Evolutionary conservation across 2,888 invertebrate genomes (phyloP).

Genomic region (Gymnocheta viridis): DNA sequence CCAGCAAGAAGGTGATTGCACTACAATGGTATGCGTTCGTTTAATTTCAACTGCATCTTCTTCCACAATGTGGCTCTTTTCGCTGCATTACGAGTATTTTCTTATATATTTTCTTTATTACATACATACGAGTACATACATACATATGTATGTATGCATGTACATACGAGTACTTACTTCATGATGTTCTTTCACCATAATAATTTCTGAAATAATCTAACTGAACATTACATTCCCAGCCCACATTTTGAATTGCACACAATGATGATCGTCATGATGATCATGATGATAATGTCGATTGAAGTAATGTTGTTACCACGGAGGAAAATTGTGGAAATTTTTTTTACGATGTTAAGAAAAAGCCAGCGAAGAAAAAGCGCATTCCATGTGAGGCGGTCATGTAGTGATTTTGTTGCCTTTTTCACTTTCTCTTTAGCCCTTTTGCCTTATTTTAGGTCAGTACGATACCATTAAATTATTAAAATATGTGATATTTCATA

Average conservation of each 20-base stretch:
- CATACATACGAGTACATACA: neutral
- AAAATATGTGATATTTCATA: conserved; percentile 24
- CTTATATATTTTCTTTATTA: conserved; percentile 14
- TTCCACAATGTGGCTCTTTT: neutral
- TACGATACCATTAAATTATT: neutral
- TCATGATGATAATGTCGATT: conserved; percentile 16
- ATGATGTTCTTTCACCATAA: conserved; percentile 43
- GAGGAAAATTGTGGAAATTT: neutral
- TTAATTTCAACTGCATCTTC: conserved; percentile 22
- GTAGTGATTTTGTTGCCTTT: conserved; percentile 27
- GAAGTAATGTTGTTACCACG: conserved; percentile 17
- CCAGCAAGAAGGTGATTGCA: conserved; percentile 59
- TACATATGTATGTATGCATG: no score
- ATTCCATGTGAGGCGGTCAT: conserved; percentile 32
- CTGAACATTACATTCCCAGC: conserved; percentile 59
- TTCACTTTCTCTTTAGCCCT: conserved; percentile 63
- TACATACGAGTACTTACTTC: neutral
- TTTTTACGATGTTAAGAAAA: neutral
- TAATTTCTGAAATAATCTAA: conserved; percentile 45
- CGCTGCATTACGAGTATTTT: neutral
- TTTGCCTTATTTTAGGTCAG: conserved; percentile 23
- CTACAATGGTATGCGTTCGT: conserved; percentile 61
- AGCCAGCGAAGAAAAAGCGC: neutral
- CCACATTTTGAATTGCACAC: conserved; percentile 28
- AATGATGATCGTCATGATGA: conserved; percentile 11